These are phyloP conservation scores for Emmelina monodactyla DNA, from an alignment of 2,888 invertebrate species.

Conservation along the genomic window DNA sequence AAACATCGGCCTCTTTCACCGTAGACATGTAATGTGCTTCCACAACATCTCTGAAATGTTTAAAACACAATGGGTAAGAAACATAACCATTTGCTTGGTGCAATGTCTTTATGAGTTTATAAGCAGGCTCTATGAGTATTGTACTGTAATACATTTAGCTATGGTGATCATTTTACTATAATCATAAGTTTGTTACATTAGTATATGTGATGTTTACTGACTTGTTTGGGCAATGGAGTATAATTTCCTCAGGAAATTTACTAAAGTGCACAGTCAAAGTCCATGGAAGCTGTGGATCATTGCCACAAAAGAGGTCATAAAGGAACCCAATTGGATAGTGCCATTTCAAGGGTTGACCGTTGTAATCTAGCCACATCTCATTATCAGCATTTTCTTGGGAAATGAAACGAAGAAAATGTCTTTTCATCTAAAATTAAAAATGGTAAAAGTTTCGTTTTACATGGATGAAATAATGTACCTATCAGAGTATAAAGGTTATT, in stretches of 20 bases:
- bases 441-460: too few species aligned
- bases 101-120: too few species aligned
- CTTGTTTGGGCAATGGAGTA: slow-evolving; percentile 89
- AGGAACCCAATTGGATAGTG: slow-evolving; percentile 88
- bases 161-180: too few species aligned
- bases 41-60: slow-evolving; percentile 86
- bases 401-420: slow-evolving; percentile 86
- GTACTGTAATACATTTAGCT: too few species aligned
- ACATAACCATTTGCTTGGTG: too few species aligned
- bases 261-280: slow-evolving; percentile 92
- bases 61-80: too few species aligned
- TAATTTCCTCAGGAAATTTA: slow-evolving; percentile 88
- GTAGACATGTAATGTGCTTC: slow-evolving; percentile 95
- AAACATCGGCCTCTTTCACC: slow-evolving; percentile 97
- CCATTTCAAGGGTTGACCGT: slow-evolving; percentile 92
- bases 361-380: slow-evolving; percentile 95
- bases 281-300: slow-evolving; percentile 88
- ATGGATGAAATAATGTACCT: too few species aligned
- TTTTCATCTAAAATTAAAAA: slow-evolving; percentile 70
- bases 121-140: too few species aligned
- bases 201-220: slow-evolving; percentile 47
- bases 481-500: too few species aligned
- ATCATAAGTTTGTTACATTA: too few species aligned
- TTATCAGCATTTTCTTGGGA: slow-evolving; percentile 81
- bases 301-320: slow-evolving; percentile 79